Percentiles rank a stretch among this genome's conserved stretches.
Conservation (phyloP, 2,797 vertebrate genomes). For the Potorous gilbertii region DNA sequence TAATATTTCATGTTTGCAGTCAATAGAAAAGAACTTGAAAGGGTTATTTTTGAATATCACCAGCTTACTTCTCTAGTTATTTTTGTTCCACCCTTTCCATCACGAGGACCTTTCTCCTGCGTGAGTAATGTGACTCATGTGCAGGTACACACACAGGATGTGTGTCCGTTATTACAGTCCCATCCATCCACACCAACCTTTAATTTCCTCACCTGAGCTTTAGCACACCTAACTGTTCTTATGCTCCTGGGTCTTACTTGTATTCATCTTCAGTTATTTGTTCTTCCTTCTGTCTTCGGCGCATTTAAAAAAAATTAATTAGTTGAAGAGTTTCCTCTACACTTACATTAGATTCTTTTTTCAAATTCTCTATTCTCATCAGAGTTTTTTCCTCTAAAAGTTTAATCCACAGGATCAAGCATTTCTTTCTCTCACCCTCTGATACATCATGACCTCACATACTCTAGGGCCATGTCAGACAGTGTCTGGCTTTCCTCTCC, state of each 20-base stretch:
- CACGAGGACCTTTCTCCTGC: neutral
- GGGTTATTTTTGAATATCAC: neutral
- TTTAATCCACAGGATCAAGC: neutral
- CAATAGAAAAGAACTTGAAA: neutral
- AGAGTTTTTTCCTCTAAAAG: neutral
- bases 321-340: neutral
- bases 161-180: neutral
- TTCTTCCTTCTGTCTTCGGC: neutral
- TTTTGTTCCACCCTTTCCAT: neutral
- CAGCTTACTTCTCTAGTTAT: neutral
- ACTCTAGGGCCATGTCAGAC: neutral
- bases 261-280: neutral
- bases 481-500: neutral
- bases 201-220: neutral
- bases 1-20: neutral
- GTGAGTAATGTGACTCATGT: neutral
- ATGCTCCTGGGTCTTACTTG: neutral
- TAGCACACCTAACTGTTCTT: neutral
- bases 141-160: rapidly evolving
- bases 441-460: neutral
- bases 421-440: neutral
- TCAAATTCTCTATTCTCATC: neutral
- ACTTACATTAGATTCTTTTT: neutral
- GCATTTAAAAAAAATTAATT: neutral
- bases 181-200: neutral